A percentile compares a stretch with the other conserved stretches of the same genome.
Evolutionary conservation across 2,113 vertebrate species (phyloP).

Genomic region (Gnathonemus longibarbis): DNA sequence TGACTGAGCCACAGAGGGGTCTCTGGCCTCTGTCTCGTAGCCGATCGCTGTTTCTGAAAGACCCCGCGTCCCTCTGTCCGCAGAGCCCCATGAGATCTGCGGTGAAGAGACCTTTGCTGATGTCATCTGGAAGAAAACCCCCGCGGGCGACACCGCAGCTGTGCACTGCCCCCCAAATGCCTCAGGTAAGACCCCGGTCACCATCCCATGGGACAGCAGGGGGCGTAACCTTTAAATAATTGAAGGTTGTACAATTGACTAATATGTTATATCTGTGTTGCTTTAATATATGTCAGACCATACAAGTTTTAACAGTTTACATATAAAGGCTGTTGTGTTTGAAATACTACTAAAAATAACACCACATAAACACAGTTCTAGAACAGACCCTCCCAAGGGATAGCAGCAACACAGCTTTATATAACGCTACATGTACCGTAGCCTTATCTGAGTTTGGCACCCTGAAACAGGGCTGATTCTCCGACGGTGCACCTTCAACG

Average conservation of each 20-base stretch:
- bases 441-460: not conserved
- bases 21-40: not conserved
- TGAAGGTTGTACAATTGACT: not conserved
- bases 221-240: not conserved
- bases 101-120: constrained; percentile 73
- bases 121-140: constrained; percentile 84
- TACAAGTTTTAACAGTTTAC: not conserved
- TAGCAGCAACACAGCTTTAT: not conserved
- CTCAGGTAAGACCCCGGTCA: constrained; percentile 63
- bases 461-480: constrained; percentile 73
- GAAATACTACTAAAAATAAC: not conserved
- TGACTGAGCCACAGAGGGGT: not conserved
- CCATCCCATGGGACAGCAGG: not conserved
- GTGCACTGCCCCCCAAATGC: constrained; percentile 83
- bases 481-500: constrained; percentile 80
- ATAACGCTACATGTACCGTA: not conserved
- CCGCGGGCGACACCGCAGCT: constrained; percentile 78
- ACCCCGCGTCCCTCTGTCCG: not conserved
- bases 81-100: constrained; percentile 95
- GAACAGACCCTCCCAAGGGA: not conserved
- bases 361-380: not conserved
- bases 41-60: too few relatives aligned
- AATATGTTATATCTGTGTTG: not conserved
- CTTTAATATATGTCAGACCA: not conserved
- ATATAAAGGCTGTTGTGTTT: not conserved